phyloP scores from a whole-genome alignment of 2,113 vertebrate genomes.

The human region GRCh38 chr7:109395501-109396000 shows the following conservation, averaged over 20 bases:
- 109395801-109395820: slow-evolving; percentile 72
- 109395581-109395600: slow-evolving; percentile 18
- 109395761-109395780: slow-evolving; percentile 68
- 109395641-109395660: slow-evolving; percentile 42
- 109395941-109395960: slow-evolving; percentile 72
- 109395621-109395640: slow-evolving; percentile 2
- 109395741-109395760: slow-evolving; percentile 73
- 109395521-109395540: slow-evolving; percentile 36
- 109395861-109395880: slow-evolving; percentile 83
- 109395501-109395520: slow-evolving; percentile 55
- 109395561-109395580: background rate
- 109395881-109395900: slow-evolving; percentile 82
- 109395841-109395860: slow-evolving; percentile 87
- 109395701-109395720: slow-evolving; percentile 70
- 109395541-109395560: slow-evolving; percentile 1
- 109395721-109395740: slow-evolving; percentile 71
- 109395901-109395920: slow-evolving; percentile 84
- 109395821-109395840: slow-evolving; percentile 81
- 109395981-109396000: slow-evolving; percentile 64
- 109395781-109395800: slow-evolving; percentile 83
- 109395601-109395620: slow-evolving; percentile 23
- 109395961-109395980: slow-evolving; percentile 57
- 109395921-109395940: slow-evolving; percentile 78
- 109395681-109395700: slow-evolving; percentile 73
- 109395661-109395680: slow-evolving; percentile 57